Percentiles rank a stretch among this genome's conserved stretches.
Conservation (phyloP, 2,888 invertebrate genomes). For the Sarcophaga variegata region DNA sequence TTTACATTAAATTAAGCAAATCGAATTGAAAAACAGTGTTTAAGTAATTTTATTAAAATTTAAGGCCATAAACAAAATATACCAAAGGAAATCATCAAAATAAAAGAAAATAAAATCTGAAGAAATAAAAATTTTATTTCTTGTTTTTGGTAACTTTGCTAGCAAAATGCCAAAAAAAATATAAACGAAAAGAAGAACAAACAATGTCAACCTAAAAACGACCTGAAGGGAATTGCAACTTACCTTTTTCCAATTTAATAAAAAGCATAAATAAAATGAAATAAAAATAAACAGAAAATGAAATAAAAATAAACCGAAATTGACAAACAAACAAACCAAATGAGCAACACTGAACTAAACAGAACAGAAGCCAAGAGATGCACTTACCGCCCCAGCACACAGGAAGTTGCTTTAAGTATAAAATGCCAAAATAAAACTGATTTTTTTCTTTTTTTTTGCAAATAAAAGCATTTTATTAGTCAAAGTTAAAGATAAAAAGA, state of each 20-base stretch:
- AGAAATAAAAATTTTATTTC: constrained; percentile 49
- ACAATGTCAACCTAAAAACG: constrained; percentile 16
- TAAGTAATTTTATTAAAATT: background rate
- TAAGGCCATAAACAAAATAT: constrained; percentile 34
- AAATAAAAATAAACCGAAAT: no score
- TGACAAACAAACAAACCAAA: background rate
- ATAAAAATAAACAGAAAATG: constrained; percentile 31
- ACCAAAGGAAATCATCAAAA: background rate
- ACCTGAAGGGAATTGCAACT: constrained; percentile 14
- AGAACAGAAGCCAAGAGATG: constrained; percentile 47
- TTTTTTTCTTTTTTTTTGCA: background rate
- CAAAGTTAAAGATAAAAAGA: background rate
- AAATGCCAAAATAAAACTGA: constrained; percentile 26
- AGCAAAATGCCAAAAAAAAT: constrained; percentile 42
- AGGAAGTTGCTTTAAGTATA: constrained; percentile 42
- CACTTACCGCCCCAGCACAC: constrained; percentile 45
- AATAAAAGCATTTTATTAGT: constrained; percentile 5
- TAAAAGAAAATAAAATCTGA: background rate
- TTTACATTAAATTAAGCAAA: no score
- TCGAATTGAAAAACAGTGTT: no score
- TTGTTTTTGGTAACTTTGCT: constrained; percentile 53
- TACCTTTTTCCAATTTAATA: constrained; percentile 10
- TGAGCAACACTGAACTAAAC: background rate
- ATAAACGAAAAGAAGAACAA: background rate
- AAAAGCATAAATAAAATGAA: constrained; percentile 9